A percentile compares a stretch with the other conserved stretches of the same genome.
phyloP scores from a whole-genome alignment of 2,113 vertebrate species.

The Ceratotherium simum region DNA sequence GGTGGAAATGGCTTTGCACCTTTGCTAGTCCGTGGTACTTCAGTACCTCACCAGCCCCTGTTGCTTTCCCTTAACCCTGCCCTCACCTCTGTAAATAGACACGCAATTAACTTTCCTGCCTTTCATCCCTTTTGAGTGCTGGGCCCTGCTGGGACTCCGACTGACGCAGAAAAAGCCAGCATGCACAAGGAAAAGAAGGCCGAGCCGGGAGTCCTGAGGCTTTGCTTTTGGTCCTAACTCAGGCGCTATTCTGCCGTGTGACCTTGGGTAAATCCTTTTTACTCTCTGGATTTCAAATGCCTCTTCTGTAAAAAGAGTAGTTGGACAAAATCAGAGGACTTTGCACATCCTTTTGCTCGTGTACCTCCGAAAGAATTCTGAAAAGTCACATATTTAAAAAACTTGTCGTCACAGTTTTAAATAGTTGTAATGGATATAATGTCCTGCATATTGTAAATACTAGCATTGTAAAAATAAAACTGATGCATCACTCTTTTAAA shows the following conservation, averaged over 20 bases:
- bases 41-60: background rate
- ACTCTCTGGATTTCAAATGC: background rate
- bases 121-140: background rate
- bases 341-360: background rate
- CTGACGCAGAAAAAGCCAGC: background rate
- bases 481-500: constrained; percentile 33
- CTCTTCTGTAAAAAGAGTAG: background rate
- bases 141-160: background rate
- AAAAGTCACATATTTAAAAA: constrained; percentile 28
- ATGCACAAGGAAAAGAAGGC: background rate
- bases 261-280: background rate
- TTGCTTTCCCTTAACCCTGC: background rate
- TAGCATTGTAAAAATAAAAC: constrained; percentile 63
- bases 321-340: background rate
- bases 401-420: constrained; percentile 35
- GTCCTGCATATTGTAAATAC: background rate
- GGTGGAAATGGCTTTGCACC: background rate
- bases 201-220: no score
- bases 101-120: background rate
- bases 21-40: background rate
- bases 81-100: background rate
- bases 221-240: background rate
- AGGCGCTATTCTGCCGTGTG: background rate
- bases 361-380: constrained; percentile 17
- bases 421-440: background rate